Percentiles rank a stretch among this genome's conserved stretches.
phyloP scores from a whole-genome alignment of 2,113 vertebrate species.

The Ammodytes dubius region DNA sequence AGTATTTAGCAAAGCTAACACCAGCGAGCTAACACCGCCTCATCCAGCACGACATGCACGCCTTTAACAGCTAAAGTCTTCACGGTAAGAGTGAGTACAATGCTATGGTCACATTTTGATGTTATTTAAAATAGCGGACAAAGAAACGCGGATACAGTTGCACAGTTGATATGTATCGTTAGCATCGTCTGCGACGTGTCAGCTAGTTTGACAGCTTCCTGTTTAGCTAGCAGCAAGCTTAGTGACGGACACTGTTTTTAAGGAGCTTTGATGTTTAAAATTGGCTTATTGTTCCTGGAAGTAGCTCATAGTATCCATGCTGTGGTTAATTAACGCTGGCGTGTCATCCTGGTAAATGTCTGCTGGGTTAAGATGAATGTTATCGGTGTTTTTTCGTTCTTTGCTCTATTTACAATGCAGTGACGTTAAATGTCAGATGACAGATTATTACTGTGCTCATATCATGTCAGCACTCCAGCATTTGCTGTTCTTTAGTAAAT shows the following conservation, averaged over 20 bases:
- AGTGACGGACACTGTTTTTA: conserved; percentile 57
- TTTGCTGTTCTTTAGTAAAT: neutral
- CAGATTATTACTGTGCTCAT: neutral
- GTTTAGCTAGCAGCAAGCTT: conserved; percentile 70
- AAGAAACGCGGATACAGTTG: accelerated
- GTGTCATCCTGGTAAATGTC: neutral
- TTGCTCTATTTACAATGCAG: neutral
- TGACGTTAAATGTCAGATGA: neutral
- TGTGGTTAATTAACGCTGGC: neutral
- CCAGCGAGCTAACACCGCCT: conserved; percentile 21
- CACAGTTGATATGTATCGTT: neutral
- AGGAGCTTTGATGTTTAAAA: conserved; percentile 57
- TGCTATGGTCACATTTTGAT: neutral
- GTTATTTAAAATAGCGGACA: neutral
- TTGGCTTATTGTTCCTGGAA: conserved; percentile 14
- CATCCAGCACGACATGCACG: conserved; percentile 37
- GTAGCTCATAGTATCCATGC: neutral
- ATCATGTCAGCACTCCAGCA: neutral
- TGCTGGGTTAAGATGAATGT: neutral
- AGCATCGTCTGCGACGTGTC: conserved; percentile 25
- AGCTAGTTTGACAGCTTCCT: conserved; percentile 58
- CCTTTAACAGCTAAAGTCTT: conserved; percentile 1
- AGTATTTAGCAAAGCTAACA: conserved; percentile 59
- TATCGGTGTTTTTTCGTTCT: neutral
- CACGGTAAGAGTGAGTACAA: neutral